phyloP scores from a whole-genome alignment of 2,797 vertebrate genomes.

The Manis javanica region DNA sequence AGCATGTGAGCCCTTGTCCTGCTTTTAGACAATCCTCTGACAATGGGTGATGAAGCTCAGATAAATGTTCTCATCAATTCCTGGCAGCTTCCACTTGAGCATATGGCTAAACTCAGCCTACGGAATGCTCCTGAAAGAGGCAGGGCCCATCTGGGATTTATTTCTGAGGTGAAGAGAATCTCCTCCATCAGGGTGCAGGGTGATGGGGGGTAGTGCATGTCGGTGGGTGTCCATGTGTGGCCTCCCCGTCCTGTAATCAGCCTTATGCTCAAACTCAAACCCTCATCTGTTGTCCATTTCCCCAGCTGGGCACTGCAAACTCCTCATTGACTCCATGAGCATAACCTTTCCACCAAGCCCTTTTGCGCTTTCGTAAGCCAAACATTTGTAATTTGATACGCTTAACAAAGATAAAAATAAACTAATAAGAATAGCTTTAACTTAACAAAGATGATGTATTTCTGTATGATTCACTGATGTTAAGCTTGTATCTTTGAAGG shows the following conservation, averaged over 20 bases:
- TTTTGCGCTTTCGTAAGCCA: background rate
- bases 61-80: background rate
- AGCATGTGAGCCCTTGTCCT: fast-evolving
- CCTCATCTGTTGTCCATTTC: fast-evolving
- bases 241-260: fast-evolving
- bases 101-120: background rate
- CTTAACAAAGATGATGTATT: background rate
- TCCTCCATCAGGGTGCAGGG: fast-evolving
- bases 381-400: background rate
- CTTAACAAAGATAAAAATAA: background rate
- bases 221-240: fast-evolving
- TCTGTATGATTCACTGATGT: background rate
- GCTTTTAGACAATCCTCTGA: background rate
- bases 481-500: background rate
- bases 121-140: background rate
- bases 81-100: background rate
- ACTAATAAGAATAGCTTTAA: background rate
- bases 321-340: fast-evolving
- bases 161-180: background rate
- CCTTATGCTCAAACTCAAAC: fast-evolving
- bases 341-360: background rate
- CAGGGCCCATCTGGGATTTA: fast-evolving
- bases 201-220: fast-evolving
- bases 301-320: background rate
- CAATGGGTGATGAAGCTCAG: too few relatives aligned